Evolutionary conservation across 2,888 invertebrate species (phyloP), one percentile per base, ranked within the genome.

Genomic region (Camptogramma bilineatum): DNA sequence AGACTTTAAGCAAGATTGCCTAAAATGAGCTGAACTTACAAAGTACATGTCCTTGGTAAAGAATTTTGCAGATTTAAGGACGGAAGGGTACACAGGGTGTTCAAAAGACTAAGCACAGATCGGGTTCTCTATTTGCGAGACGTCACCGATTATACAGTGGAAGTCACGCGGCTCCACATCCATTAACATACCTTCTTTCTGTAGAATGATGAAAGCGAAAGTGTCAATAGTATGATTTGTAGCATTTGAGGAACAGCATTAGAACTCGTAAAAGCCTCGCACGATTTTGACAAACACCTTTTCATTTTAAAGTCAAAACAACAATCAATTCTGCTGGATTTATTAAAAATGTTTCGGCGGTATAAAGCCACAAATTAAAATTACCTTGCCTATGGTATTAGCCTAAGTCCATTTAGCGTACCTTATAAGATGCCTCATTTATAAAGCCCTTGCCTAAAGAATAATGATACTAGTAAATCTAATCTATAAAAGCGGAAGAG

Each of bases 1-100:
- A 87, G 93, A 93, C 93, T 92, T 91, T 90, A 92, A 91, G 90
- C 92, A 89, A 86, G 85, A 84, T 84, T 83, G 82, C 76, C 71
- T 70, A 72, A 62, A 73, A 62, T 54, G 42, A 72, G 55, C 47
- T 50, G 80, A 82, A 85, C 91, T 93, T 87, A 93, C 93, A 75
- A 85, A 78, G 60, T 71, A 74, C 76, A 82, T 82, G 83, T 84
- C 80, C 80, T 79, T 71, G 77, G 77, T 91, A 93, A 91, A 92
- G 92, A 91, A 92, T 93, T 93, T 91, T 92, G 93, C 92, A 93
- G 91, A 82, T 82, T 69, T 69, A 70, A 65, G 77, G 73, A 47
- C 73, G 78, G 80, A 76, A 72, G 56, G 68, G 60, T 71, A 63
- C 44, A 64, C 66, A 62, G 46, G 55, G 65, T 47, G 59, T 72